Conservation (phyloP, 2,113 vertebrate genomes). For the Salminus brasiliensis region DNA sequence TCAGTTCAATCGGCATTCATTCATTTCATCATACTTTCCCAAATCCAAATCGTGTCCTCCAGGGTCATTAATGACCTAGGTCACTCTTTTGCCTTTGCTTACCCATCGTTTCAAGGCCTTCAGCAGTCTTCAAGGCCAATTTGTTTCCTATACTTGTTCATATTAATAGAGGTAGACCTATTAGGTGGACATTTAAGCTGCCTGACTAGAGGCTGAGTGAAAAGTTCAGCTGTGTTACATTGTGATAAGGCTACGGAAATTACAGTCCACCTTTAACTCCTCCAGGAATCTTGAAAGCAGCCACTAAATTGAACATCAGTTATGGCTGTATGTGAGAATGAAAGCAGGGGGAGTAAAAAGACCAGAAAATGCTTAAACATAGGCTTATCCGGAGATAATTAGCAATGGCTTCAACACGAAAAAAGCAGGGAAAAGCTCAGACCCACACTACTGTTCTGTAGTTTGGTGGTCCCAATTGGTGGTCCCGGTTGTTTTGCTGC, state of each 20-base stretch:
- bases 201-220: slow-evolving; percentile 25
- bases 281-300: slow-evolving; percentile 34
- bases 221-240: slow-evolving; percentile 36
- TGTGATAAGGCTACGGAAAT: slow-evolving; percentile 45
- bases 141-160: slow-evolving; percentile 8
- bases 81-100: slow-evolving; percentile 4
- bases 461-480: background rate
- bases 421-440: background rate
- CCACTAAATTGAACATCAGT: slow-evolving; percentile 43
- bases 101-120: slow-evolving; percentile 30
- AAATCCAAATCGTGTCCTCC: too few relatives aligned
- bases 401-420: background rate
- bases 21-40: too few relatives aligned
- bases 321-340: slow-evolving; percentile 37
- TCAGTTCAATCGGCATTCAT: too few relatives aligned
- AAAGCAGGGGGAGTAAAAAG: slow-evolving; percentile 26
- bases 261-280: slow-evolving; percentile 37
- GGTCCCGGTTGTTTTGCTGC: background rate
- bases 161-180: slow-evolving; percentile 26
- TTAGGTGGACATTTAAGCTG: slow-evolving; percentile 39
- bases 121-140: slow-evolving; percentile 16
- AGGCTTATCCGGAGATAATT: background rate
- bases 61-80: too few relatives aligned
- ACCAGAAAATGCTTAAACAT: slow-evolving; percentile 30
- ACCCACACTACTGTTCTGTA: background rate